These are phyloP conservation scores for Suricata suricatta DNA, from an alignment of 2,113 vertebrate genomes.

Conservation along the genomic window DNA sequence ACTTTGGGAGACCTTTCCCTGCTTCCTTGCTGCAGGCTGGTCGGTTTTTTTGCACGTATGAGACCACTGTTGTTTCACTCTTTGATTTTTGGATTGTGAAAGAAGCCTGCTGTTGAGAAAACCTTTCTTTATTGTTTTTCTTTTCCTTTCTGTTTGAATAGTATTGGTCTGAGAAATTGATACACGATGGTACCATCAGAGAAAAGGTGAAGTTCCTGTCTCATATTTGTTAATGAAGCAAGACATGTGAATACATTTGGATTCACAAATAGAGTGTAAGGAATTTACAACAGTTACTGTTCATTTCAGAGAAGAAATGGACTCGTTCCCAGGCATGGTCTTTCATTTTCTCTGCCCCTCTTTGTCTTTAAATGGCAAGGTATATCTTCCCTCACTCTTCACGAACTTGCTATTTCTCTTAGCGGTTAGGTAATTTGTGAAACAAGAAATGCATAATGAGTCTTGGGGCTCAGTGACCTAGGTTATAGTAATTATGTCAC, in stretches of 20 bases:
- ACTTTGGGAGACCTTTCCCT: constrained; percentile 41
- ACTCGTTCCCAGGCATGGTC: neutral
- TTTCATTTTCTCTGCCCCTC: neutral
- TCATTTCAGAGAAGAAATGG: constrained; percentile 3
- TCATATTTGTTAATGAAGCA: constrained; percentile 1
- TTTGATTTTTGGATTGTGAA: constrained; percentile 14
- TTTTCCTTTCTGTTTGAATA: constrained; percentile 26
- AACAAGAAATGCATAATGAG: constrained; percentile 34
- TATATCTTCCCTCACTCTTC: neutral
- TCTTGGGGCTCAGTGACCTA: neutral
- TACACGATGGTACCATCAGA: constrained; percentile 24
- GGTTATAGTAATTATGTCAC: constrained; percentile 17
- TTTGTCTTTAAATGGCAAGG: constrained; percentile 18
- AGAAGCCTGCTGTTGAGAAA: constrained; percentile 34
- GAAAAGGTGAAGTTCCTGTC: constrained; percentile 21
- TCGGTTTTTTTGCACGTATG: neutral
- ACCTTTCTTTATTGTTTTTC: neutral
- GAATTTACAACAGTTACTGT: constrained; percentile 25
- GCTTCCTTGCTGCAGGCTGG: neutral
- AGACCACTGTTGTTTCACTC: neutral
- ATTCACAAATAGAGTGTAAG: constrained; percentile 47
- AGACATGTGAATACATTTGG: constrained; percentile 33
- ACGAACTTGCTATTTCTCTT: constrained; percentile 29
- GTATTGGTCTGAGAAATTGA: constrained; percentile 33
- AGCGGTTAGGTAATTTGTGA: constrained; percentile 20